Evolutionary conservation across 2,888 invertebrate species (phyloP).

Genomic region (Portevinia maculata): DNA sequence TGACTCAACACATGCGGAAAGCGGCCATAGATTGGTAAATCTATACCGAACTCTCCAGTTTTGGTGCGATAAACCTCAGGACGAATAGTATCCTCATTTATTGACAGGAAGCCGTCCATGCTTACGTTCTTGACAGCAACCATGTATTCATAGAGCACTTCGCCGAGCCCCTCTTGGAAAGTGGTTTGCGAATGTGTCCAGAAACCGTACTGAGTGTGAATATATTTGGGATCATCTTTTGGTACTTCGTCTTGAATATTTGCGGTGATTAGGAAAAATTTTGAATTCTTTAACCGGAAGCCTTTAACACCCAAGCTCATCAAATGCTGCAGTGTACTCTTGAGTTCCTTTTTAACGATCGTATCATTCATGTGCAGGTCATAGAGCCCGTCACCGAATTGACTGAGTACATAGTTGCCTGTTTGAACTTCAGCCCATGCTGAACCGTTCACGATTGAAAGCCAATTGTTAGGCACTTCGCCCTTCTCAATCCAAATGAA

Average conservation of each 20-base stretch:
- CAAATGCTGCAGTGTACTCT: slow-evolving; percentile 88
- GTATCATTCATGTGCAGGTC: slow-evolving; percentile 92
- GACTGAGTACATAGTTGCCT: slow-evolving; percentile 89
- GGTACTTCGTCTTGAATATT: slow-evolving; percentile 83
- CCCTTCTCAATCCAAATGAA: slow-evolving; percentile 89
- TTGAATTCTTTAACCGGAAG: slow-evolving; percentile 87
- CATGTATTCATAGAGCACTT: slow-evolving; percentile 86
- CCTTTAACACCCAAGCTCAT: slow-evolving; percentile 91
- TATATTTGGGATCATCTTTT: slow-evolving; percentile 78
- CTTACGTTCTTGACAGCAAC: slow-evolving; percentile 85
- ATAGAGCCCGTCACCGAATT: slow-evolving; percentile 87
- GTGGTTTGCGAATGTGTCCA: slow-evolving; percentile 87
- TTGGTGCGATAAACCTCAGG: slow-evolving; percentile 78
- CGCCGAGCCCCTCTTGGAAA: slow-evolving; percentile 85
- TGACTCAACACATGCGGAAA: slow-evolving; percentile 78
- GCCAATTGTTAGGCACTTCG: slow-evolving; percentile 88
- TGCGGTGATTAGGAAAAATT: slow-evolving; percentile 84
- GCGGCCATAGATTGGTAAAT: slow-evolving; percentile 81
- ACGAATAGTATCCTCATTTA: slow-evolving; percentile 80
- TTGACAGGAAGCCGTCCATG: slow-evolving; percentile 82
- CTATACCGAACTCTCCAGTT: slow-evolving; percentile 78
- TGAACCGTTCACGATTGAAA: slow-evolving; percentile 81
- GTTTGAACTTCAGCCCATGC: slow-evolving; percentile 79
- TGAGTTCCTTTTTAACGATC: slow-evolving; percentile 86
- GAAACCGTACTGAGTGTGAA: slow-evolving; percentile 86